Conservation (phyloP, 2,888 invertebrate species). For the Bombyx huttoni region DNA sequence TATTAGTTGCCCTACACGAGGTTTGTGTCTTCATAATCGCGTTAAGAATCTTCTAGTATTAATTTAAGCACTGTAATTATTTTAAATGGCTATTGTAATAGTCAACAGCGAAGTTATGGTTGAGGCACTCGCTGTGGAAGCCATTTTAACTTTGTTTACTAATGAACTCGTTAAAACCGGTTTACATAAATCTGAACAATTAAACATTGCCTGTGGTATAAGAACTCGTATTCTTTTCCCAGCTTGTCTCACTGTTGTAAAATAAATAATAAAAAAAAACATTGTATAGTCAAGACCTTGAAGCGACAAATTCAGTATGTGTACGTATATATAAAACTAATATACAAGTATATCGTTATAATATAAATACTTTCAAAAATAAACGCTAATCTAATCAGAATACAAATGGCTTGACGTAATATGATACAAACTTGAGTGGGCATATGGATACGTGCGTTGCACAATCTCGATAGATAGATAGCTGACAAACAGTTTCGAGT, state of each 20-base stretch:
- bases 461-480: background rate
- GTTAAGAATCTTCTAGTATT: slow-evolving; percentile 58
- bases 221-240: background rate
- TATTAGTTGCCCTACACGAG: slow-evolving; percentile 57
- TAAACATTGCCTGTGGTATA: background rate
- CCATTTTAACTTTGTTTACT: too few relatives aligned
- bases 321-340: too few relatives aligned
- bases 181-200: background rate
- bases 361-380: slow-evolving; percentile 12
- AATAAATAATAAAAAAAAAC: background rate
- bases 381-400: slow-evolving; percentile 18
- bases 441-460: slow-evolving; percentile 12
- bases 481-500: slow-evolving; percentile 13
- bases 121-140: too few relatives aligned
- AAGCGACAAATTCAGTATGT: slow-evolving; percentile 6
- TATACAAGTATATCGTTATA: background rate
- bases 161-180: background rate
- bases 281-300: slow-evolving; percentile 10
- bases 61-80: slow-evolving; percentile 28
- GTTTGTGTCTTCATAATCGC: slow-evolving; percentile 57
- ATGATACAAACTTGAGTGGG: slow-evolving; percentile 11
- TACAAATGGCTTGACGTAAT: slow-evolving; percentile 19
- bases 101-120: too few relatives aligned
- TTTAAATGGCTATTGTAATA: too few relatives aligned
- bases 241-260: background rate